Conservation (phyloP, 2,797 vertebrate species). For the Columba guinea region DNA sequence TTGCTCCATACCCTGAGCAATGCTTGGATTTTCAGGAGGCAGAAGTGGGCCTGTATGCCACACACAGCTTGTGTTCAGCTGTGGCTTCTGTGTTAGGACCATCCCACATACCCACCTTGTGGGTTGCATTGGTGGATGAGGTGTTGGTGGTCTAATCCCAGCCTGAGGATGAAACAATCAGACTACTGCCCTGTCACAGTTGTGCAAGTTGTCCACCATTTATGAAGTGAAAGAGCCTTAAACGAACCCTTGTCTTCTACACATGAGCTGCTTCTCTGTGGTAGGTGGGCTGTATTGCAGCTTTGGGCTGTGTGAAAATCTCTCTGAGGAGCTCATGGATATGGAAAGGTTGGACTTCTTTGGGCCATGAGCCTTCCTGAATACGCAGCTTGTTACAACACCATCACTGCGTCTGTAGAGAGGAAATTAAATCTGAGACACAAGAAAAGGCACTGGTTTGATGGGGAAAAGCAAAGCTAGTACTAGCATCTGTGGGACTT, state of each 20-base stretch:
- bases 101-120: neutral
- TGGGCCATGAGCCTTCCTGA: neutral
- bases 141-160: neutral
- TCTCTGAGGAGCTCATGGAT: neutral
- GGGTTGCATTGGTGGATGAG: neutral
- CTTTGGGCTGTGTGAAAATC: neutral
- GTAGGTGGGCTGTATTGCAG: neutral
- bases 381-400: neutral
- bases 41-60: neutral
- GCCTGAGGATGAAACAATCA: neutral
- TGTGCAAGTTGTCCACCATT: neutral
- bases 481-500: neutral
- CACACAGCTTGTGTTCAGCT: neutral
- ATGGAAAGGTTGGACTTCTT: neutral
- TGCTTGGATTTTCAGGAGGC: neutral
- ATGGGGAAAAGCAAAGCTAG: neutral
- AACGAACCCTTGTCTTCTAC: neutral
- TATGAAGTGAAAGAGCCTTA: neutral
- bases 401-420: neutral
- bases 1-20: neutral
- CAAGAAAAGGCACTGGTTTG: neutral
- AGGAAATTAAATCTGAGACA: neutral
- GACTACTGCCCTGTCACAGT: accelerated
- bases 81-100: neutral
- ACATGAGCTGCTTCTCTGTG: neutral